Base-by-base conservation (phyloP, 2,797 vertebrate genomes). In the Crocodylus rhombifer region DNA sequence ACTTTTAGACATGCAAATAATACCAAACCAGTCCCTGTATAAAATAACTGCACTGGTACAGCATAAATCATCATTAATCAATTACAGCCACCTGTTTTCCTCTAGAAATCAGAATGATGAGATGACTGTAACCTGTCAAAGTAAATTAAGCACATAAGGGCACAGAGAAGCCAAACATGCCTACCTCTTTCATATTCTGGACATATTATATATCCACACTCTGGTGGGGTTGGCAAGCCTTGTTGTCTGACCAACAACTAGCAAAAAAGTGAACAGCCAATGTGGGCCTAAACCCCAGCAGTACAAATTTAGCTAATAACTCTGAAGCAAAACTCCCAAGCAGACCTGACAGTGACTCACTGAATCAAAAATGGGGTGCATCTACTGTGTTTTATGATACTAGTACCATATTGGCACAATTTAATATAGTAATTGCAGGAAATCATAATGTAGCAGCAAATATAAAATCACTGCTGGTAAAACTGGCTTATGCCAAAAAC, bases 111-210 rank as follows among this genome's bases (percentile, higher is more conserved):
- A 65, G 61, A 69, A 71, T 55, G 67, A 10, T 56, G 69, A 82
- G 91, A 87, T 56, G 30, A 93, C 91, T 61, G 63, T n/a, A 90
- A 84, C 63, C 36, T 84, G 76, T 82, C 87, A 94, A 51, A 84
- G 36, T 4, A 86, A 85, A 67, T 86, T 80, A 93, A 91, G 16
- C 0, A 0, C 6, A 77, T 42, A 64, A 83, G 89, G 76, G 63
- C 30, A 11, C 58, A 76, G 21, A 71, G 71, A 83, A 91, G 30
- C 25, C 14, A 71, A 51, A 73, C 21, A n/a, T 73, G 25, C 60
- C 26, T 65, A 14, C 28, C 28, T 65, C 25, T 93, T 92, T 90
- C 67, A 87, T 76, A 73, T 73, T 73, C 73, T 73, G 33, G 18
- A 55, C 21, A 84, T 91, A 36, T 92, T 90, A 94, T 25, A 73